Evolutionary conservation across 2,113 vertebrate species (phyloP).

Genomic region (Verasper variegatus): DNA sequence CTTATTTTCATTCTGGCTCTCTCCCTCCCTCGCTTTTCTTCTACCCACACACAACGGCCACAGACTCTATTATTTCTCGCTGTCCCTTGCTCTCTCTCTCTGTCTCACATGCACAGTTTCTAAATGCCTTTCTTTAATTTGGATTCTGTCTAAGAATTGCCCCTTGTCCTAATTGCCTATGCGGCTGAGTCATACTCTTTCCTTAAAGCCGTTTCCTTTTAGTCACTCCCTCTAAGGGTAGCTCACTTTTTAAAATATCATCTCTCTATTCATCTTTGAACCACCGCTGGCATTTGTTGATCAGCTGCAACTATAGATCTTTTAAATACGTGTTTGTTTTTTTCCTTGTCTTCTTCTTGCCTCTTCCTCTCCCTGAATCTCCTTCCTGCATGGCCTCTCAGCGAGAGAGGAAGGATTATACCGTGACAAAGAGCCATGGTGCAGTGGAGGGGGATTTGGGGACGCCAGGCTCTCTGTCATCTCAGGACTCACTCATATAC

Average conservation of each 20-base stretch:
- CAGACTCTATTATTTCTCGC: conserved; percentile 6
- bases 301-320: conserved; percentile 29
- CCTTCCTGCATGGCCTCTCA: conserved; percentile 48
- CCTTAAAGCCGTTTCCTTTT: conserved; percentile 40
- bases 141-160: conserved; percentile 57
- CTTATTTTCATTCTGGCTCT: conserved; percentile 60
- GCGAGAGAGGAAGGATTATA: conserved; percentile 70
- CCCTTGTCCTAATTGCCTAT: conserved; percentile 62
- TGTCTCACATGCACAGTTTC: conserved; percentile 39
- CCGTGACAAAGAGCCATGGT: conserved; percentile 72
- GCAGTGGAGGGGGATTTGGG: conserved; percentile 75
- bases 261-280: conserved; percentile 14
- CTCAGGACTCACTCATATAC: conserved; percentile 75
- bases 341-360: conserved; percentile 14
- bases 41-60: conserved; percentile 36
- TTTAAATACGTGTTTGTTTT: conserved; percentile 8
- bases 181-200: conserved; percentile 62
- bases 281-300: conserved; percentile 29
- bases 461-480: conserved; percentile 70
- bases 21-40: conserved; percentile 23
- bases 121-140: conserved; percentile 60
- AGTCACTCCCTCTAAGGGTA: conserved; percentile 27
- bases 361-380: conserved; percentile 36
- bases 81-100: conserved; percentile 4
- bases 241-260: conserved; percentile 4